Percentiles rank a stretch among this genome's conserved stretches.
These are phyloP conservation scores for Heterotis niloticus DNA, from an alignment of 2,113 vertebrate genomes.

Conservation along the genomic window DNA sequence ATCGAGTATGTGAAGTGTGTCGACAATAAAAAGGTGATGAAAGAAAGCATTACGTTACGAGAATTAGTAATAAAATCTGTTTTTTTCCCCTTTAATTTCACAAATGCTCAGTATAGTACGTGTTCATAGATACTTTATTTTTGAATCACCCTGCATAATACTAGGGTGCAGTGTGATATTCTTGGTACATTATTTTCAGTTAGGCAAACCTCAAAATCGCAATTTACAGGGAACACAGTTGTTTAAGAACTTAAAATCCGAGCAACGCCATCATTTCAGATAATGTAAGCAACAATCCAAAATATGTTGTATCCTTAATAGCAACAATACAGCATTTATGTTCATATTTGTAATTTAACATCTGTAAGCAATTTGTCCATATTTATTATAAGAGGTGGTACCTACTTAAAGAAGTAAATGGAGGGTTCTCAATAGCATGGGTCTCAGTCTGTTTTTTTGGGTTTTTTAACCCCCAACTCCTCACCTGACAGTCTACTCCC, in stretches of 20 bases:
- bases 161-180: not conserved
- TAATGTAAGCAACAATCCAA: not conserved
- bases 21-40: too few relatives aligned
- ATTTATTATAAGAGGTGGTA: not conserved
- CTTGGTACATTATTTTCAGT: not conserved
- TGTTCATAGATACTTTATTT: constrained; percentile 12
- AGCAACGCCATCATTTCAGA: not conserved
- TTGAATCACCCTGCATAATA: not conserved
- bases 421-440: constrained; percentile 3
- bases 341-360: too few relatives aligned
- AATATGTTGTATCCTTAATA: too few relatives aligned
- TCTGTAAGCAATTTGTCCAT: not conserved
- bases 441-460: not conserved
- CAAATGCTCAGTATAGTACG: not conserved
- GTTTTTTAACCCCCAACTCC: not conserved
- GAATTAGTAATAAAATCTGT: too few relatives aligned
- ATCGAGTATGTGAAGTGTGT: too few relatives aligned
- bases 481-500: not conserved
- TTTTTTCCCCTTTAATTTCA: too few relatives aligned
- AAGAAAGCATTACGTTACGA: too few relatives aligned
- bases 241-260: not conserved
- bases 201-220: not conserved
- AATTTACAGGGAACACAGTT: not conserved
- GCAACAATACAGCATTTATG: too few relatives aligned
- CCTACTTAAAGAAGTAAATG: not conserved